These are phyloP conservation scores for Xanthia icteritia DNA, from an alignment of 2,888 invertebrate genomes.

Conservation along the genomic window DNA sequence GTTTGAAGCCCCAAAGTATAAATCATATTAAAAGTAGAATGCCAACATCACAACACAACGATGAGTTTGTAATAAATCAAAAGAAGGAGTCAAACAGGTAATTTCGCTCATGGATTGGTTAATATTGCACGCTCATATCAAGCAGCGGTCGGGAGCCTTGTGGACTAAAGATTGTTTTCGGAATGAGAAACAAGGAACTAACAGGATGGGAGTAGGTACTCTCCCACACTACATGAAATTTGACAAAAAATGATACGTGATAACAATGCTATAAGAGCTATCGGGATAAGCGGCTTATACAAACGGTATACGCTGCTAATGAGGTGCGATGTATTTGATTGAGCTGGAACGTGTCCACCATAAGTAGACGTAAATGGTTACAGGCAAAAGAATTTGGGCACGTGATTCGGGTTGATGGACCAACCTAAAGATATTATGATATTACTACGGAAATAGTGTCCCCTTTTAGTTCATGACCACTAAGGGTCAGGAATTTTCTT, in stretches of 20 bases:
- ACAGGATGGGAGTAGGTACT: neutral
- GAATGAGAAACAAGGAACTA: neutral
- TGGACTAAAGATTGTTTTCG: slow-evolving; percentile 2
- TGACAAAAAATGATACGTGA: neutral
- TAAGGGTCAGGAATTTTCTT: neutral
- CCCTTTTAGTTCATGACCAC: neutral
- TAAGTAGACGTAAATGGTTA: too few relatives aligned
- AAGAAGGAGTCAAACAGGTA: slow-evolving; percentile 17
- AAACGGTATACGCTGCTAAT: too few relatives aligned
- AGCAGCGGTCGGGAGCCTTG: slow-evolving; percentile 12
- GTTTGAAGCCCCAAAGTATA: neutral
- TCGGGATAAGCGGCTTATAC: too few relatives aligned
- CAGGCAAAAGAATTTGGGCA: too few relatives aligned
- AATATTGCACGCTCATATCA: slow-evolving; percentile 6
- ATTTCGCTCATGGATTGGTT: slow-evolving; percentile 21
- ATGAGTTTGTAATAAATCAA: slow-evolving; percentile 25
- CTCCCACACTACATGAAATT: neutral
- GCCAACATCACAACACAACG: neutral
- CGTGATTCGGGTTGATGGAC: neutral
- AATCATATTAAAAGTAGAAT: neutral
- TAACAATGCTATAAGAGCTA: too few relatives aligned
- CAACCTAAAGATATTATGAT: too few relatives aligned
- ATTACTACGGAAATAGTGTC: neutral
- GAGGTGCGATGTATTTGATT: neutral
- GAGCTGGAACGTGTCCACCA: neutral